Evolutionary conservation across 2,113 vertebrate genomes (phyloP), one percentile per base, ranked within the genome.

Genomic region (Alces alces): DNA sequence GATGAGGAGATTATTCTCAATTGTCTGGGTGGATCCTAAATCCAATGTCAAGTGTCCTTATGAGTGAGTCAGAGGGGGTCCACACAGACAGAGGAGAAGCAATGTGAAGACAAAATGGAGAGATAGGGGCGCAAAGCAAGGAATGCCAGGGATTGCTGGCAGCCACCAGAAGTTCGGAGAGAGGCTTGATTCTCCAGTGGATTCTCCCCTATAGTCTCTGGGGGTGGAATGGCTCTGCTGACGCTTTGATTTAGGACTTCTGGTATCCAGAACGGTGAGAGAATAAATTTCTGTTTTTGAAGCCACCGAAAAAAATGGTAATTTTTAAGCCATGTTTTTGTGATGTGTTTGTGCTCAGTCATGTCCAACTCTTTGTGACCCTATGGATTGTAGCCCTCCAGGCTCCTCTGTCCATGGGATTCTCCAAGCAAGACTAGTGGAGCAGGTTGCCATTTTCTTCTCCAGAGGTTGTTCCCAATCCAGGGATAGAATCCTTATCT

Each of bases 121-220:
- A 30, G n/a, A 80, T 12, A 9, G 1, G 8, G 45, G 52, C 39
- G 7, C 39, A 90, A 23, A 79, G n/a, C 54, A 25, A 30, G 58
- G 47, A 25, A 27, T 0, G 2, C 11, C 39, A 6, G n/a, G 33
- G 50, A 5, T 3, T 7, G n/a, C 83, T 4, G 19, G 76, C 23
- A 4, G 57, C 54, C 57, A 28, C 17, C 76, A 21, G 86, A 50
- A 57, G 60, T 33, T n/a, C 1, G 3, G 30, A 33, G 7, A 54
- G 70, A 85, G 21, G 47, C 17, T 43, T 9, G 30, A 7, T 23
- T 82, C 30, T 52, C 78, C 47, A 17, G 3, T 5, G 13, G 5
- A 10, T 10, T 83, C 27, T n/a, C 27, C 14, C 9, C 27, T 14
- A 4, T 52, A 27, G 39, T 45, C n/a, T 45, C 47, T 16, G 25